Evolutionary conservation across 1,140 invertebrate species (phyloP).

Genomic region (Caenorhabditis inopinata): DNA sequence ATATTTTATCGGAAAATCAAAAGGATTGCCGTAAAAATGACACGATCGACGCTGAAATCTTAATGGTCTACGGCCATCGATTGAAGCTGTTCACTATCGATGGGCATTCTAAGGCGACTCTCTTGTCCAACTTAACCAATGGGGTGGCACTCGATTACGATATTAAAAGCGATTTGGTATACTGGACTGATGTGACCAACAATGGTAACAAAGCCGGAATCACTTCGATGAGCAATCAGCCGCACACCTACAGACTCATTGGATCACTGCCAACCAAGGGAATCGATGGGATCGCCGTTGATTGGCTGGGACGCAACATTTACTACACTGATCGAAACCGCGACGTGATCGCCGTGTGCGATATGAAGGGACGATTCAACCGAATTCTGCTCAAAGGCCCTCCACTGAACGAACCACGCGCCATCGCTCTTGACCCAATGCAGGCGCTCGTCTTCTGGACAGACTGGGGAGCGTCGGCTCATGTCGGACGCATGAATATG

Average conservation of each 20-base stretch:
- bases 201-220: conserved; percentile 26
- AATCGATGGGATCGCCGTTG: conserved; percentile 78
- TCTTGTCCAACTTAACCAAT: conserved; percentile 43
- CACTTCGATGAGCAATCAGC: conserved; percentile 21
- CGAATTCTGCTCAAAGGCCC: conserved; percentile 71
- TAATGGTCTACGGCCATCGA: conserved; percentile 34
- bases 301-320: conserved; percentile 79
- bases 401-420: conserved; percentile 71
- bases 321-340: conserved; percentile 79
- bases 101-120: conserved; percentile 33
- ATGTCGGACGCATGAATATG: conserved; percentile 70
- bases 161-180: conserved; percentile 10
- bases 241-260: not conserved
- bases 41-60: conserved; percentile 26
- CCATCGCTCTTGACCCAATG: conserved; percentile 75
- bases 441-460: conserved; percentile 70
- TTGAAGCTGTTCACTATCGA: conserved; percentile 36
- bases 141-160: conserved; percentile 47
- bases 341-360: conserved; percentile 72
- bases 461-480: conserved; percentile 66
- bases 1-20: conserved; percentile 17
- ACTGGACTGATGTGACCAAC: conserved; percentile 47
- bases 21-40: conserved; percentile 34
- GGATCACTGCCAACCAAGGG: conserved; percentile 70
- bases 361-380: conserved; percentile 70